Evolutionary conservation across 2,113 vertebrate species (phyloP), one percentile per base, ranked within the genome.

Genomic region (Hypocryptadius cinnamomeus): DNA sequence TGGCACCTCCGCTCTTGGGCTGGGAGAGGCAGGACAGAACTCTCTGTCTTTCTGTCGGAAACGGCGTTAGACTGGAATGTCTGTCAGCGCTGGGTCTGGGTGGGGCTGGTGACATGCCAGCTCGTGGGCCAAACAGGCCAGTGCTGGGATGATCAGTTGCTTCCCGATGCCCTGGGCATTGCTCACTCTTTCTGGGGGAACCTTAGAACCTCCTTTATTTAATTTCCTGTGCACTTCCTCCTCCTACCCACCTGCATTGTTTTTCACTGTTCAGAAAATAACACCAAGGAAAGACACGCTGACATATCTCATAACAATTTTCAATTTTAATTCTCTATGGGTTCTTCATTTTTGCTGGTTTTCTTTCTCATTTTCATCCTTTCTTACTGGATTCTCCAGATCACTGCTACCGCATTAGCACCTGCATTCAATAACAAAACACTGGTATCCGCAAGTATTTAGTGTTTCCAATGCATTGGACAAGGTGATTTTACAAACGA

Each of bases 141-240:
- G 37, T 1, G 1, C 40, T 2, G 2, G 50, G 19, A 42, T 37
- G 19, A 64, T n/a, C 66, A 59, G 30, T 37, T 64, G 24, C 57
- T 56, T 79, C 44, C 48, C 9, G 0, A 17, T 37, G 27, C 37
- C 22, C 14, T 51, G 60, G 33, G 19, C 0, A 0, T 9, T 59
- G 30, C 37, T 80, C 17, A 23, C 3, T 30, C 0, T 60, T 54
- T 83, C 42, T 65, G 39, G 37, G 28, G 31, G 2, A 33, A 22
- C 31, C 37, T 85, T 77, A 37, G 19, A 82, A 28, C 10, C 19
- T 33, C 3, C 8, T 4, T 42, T 35, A n/a, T 79, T 90, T 69
- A 2, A 30, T 68, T 79, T 66, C 37, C 68, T 63, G 15, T 6
- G 13, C 1, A 2, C 60, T 93, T 88, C 35, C n/a, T 88, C 35